These are phyloP conservation scores for Myotis planiceps DNA, from an alignment of 2,797 vertebrate species.

Conservation along the genomic window DNA sequence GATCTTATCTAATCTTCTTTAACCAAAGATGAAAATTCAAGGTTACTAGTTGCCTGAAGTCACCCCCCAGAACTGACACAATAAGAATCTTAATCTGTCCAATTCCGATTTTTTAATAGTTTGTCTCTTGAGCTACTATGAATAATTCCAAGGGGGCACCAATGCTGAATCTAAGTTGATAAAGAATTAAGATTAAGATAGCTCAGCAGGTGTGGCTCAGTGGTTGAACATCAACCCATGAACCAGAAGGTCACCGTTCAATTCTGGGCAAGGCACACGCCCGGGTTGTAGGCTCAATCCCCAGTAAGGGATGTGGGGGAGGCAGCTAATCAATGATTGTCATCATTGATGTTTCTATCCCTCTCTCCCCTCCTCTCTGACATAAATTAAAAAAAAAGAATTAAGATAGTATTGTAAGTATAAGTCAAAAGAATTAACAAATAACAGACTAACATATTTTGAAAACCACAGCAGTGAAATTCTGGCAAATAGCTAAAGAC, in stretches of 20 bases:
- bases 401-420: not conserved
- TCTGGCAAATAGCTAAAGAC: not conserved
- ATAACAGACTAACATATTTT: not conserved
- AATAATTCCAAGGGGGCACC: not conserved
- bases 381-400: not conserved
- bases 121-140: not conserved
- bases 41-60: constrained; percentile 6
- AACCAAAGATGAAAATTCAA: constrained; percentile 13
- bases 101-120: constrained; percentile 12
- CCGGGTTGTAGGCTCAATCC: too few species aligned
- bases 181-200: constrained; percentile 1
- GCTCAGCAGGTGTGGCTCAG: too few species aligned
- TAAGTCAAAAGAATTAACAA: not conserved
- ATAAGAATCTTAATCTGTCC: not conserved
- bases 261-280: too few species aligned
- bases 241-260: too few species aligned
- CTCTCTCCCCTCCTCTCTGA: too few species aligned
- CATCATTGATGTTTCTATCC: too few species aligned
- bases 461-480: not conserved
- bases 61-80: constrained; percentile 14
- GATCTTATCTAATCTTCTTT: constrained; percentile 24
- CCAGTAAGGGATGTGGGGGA: too few species aligned
- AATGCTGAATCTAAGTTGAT: not conserved
- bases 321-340: too few species aligned
- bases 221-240: too few species aligned